Percentiles rank a stretch among this genome's conserved stretches.
Evolutionary conservation across 2,888 invertebrate genomes (phyloP).

Genomic region (Drosophila nr. medialis): DNA sequence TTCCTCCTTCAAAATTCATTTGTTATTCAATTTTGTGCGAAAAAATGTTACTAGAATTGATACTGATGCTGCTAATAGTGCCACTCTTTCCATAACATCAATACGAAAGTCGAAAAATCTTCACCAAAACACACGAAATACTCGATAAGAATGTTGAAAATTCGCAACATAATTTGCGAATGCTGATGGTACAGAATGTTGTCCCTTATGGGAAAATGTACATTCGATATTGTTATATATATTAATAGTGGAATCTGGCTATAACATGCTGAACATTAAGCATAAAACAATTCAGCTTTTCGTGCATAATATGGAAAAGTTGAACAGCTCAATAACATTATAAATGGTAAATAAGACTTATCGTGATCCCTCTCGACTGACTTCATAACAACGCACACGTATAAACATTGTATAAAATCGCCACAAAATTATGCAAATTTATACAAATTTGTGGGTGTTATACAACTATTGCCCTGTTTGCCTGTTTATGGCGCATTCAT

Average conservation of each 20-base stretch:
- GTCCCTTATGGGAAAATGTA: background rate
- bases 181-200: background rate
- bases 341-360: background rate
- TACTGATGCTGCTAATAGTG: background rate
- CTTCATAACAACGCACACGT: background rate
- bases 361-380: background rate
- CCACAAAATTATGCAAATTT: constrained; percentile 29
- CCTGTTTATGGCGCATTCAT: constrained; percentile 19
- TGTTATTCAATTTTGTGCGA: background rate
- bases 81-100: background rate
- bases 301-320: background rate
- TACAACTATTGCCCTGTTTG: constrained; percentile 31
- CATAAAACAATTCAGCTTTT: background rate
- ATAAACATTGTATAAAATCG: background rate
- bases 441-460: constrained; percentile 4
- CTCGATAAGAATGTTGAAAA: too few species aligned
- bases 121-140: too few species aligned
- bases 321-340: background rate
- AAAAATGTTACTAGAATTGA: background rate
- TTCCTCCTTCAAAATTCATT: background rate
- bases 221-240: background rate
- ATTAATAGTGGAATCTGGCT: background rate
- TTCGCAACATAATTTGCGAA: background rate
- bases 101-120: background rate
- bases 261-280: background rate